A percentile compares a stretch with the other conserved stretches of the same genome.
phyloP scores from a whole-genome alignment of 2,113 vertebrate genomes.

The Cebus imitator region DNA sequence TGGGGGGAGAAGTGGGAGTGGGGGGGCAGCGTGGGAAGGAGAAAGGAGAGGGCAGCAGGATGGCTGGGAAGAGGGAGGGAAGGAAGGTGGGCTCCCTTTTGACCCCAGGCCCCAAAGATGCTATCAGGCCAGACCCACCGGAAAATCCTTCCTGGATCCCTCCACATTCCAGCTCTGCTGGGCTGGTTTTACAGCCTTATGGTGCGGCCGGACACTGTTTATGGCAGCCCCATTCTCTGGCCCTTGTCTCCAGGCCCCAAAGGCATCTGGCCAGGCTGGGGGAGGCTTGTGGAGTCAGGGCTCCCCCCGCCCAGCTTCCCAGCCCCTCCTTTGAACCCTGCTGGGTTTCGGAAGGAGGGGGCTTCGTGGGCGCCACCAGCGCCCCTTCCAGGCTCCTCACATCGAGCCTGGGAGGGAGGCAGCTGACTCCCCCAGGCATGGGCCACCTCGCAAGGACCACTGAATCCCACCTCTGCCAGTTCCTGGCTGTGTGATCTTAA shows the following conservation, averaged over 20 bases:
- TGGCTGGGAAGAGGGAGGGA: conserved; percentile 12
- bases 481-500: conserved; percentile 52
- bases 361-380: conserved; percentile 1
- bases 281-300: conserved; percentile 59
- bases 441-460: background rate
- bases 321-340: conserved; percentile 74
- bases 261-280: conserved; percentile 75
- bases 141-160: conserved; percentile 74
- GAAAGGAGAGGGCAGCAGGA: conserved; percentile 32
- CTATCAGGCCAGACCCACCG: conserved; percentile 74
- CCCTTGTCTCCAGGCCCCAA: conserved; percentile 76
- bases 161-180: conserved; percentile 68
- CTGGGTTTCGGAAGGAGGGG: conserved; percentile 67
- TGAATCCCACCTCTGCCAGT: background rate
- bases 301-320: conserved; percentile 47
- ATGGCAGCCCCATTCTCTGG: conserved; percentile 74
- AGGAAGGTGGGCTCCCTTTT: conserved; percentile 67
- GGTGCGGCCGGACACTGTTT: conserved; percentile 69
- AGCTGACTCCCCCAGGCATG: background rate
- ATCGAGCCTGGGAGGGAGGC: background rate
- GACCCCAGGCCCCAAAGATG: conserved; percentile 77
- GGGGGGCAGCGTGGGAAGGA: background rate
- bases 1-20: background rate
- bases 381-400: conserved; percentile 9
- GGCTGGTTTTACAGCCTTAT: conserved; percentile 76